These are phyloP conservation scores for Chlorodrepanis virens DNA, from an alignment of 2,113 vertebrate species.

Conservation along the genomic window DNA sequence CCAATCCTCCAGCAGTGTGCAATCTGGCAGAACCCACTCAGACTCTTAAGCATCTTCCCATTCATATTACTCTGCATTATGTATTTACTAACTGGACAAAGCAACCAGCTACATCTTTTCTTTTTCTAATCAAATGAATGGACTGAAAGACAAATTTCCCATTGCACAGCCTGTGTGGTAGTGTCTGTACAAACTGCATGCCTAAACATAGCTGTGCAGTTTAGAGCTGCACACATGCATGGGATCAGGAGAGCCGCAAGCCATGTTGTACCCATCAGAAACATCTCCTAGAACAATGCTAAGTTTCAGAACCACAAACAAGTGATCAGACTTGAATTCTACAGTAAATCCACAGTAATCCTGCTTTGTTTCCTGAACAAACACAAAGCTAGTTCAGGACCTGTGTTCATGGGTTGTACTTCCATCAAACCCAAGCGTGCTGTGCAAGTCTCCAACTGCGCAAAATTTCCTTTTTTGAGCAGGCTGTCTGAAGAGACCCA, in stretches of 20 bases:
- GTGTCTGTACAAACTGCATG: accelerated
- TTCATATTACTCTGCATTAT: background rate
- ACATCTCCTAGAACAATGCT: background rate
- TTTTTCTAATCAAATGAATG: background rate
- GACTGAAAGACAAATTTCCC: background rate
- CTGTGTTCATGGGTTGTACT: background rate
- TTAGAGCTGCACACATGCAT: background rate
- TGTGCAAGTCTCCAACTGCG: accelerated
- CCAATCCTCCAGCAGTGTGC: background rate
- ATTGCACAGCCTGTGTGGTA: background rate
- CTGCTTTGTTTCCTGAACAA: background rate
- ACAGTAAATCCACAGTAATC: background rate
- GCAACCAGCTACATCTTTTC: background rate
- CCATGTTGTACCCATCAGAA: background rate
- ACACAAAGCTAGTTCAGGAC: background rate
- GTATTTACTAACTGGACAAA: background rate
- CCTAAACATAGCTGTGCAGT: background rate
- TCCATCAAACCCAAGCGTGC: background rate
- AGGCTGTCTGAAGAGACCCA: background rate
- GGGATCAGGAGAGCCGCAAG: background rate
- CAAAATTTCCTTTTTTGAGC: background rate
- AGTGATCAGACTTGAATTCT: background rate
- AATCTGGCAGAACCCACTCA: background rate
- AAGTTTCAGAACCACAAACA: background rate
- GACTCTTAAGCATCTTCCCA: background rate